These are phyloP conservation scores for Macroteleia sp. DNA, from an alignment of 2,888 invertebrate species.

Conservation along the genomic window DNA sequence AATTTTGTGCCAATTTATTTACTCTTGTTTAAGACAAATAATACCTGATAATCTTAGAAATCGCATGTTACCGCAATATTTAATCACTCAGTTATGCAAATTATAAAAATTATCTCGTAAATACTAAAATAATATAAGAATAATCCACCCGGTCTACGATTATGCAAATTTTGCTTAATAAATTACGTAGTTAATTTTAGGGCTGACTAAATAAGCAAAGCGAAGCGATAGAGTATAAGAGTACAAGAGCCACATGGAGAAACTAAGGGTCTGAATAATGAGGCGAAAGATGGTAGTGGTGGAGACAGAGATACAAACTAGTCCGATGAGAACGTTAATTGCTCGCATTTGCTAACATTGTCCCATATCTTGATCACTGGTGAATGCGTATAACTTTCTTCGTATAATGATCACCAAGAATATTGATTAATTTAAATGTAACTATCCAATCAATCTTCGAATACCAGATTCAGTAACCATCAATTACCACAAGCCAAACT, in stretches of 20 bases:
- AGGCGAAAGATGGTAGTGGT: neutral
- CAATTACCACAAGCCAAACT: conserved; percentile 25
- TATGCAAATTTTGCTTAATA: conserved; percentile 43
- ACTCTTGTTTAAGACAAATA: conserved; percentile 24
- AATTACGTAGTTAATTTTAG: conserved; percentile 50
- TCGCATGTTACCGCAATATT: neutral
- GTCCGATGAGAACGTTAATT: conserved; percentile 46
- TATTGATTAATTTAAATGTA: conserved; percentile 52
- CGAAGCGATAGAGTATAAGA: conserved; percentile 4
- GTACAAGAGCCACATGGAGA: conserved; percentile 20
- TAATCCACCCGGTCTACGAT: conserved; percentile 23
- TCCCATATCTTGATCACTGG: conserved; percentile 42
- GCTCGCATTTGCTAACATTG: conserved; percentile 58
- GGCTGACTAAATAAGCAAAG: conserved; percentile 9
- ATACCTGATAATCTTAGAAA: conserved; percentile 7
- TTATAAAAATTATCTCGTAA: no score
- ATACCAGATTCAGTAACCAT: conserved; percentile 12
- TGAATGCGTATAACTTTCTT: conserved; percentile 17
- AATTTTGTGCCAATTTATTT: conserved; percentile 22
- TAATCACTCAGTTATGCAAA: neutral
- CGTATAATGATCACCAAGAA: conserved; percentile 7
- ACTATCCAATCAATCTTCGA: conserved; percentile 34
- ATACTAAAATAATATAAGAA: conserved; percentile 2
- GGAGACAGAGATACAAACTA: conserved; percentile 18
- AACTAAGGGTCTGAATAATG: conserved; percentile 19